Conservation (phyloP, 1,140 invertebrate genomes). For the Plectus sambesii region DNA sequence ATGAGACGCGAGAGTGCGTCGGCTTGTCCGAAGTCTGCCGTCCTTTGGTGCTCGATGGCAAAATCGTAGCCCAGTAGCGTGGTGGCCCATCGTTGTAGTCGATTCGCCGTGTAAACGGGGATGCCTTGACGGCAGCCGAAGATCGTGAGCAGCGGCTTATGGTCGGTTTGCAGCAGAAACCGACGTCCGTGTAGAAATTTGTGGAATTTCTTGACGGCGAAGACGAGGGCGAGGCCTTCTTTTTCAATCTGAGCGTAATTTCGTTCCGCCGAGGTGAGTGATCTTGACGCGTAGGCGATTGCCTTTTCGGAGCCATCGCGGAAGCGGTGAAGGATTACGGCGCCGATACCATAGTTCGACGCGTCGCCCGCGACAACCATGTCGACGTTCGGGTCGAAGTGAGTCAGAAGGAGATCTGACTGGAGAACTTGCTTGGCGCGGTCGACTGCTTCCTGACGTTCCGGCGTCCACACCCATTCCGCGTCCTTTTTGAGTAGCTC, state of each 20-base stretch:
- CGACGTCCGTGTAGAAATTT: constrained; percentile 47
- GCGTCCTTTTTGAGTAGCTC: constrained; percentile 34
- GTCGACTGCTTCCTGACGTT: constrained; percentile 29
- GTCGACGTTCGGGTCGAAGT: constrained; percentile 45
- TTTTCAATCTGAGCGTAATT: constrained; percentile 51
- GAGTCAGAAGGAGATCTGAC: constrained; percentile 34
- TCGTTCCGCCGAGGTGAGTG: constrained; percentile 38
- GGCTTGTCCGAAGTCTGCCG: constrained; percentile 30
- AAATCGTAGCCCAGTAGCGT: constrained; percentile 44
- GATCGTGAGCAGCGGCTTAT: constrained; percentile 48
- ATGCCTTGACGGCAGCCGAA: constrained; percentile 43
- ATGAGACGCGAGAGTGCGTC: constrained; percentile 38
- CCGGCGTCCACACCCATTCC: constrained; percentile 23
- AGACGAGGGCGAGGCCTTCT: constrained; percentile 50
- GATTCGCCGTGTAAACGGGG: constrained; percentile 33
- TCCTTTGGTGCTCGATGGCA: constrained; percentile 40
- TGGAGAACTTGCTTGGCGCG: constrained; percentile 37
- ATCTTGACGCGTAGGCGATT: constrained; percentile 48
- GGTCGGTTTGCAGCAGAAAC: constrained; percentile 50
- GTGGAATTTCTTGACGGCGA: constrained; percentile 47
- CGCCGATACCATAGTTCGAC: constrained; percentile 49
- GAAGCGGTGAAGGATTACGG: constrained; percentile 47
- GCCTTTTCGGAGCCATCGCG: constrained; percentile 46
- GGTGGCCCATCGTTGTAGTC: constrained; percentile 47
- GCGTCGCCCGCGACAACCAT: constrained; percentile 50